Base-by-base conservation (phyloP, 2,113 vertebrate genomes). In the Mirza zaza region DNA sequence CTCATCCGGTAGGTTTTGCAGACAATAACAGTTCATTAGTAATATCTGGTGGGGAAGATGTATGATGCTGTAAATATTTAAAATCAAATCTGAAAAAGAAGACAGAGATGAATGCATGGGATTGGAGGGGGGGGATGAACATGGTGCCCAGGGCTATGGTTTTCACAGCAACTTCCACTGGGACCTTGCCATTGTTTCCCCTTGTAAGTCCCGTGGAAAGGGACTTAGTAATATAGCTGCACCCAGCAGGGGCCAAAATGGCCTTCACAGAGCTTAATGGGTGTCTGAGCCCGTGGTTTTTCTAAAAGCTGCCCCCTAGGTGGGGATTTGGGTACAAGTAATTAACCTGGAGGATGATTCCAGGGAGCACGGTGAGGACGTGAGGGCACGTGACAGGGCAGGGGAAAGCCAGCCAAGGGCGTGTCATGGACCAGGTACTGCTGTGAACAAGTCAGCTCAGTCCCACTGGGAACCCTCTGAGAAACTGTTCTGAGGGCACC, bases 21-120 rank as follows among this genome's bases (percentile, higher is more conserved):
- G 99, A 99, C 99, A 99, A 99, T 99, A 99, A 99, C 99, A 99
- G 99, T 99, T 99, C 99, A 98, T 99, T 99, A 99, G 99, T 99
- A 99, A 99, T 99, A 99, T 99, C 99, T 98, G 99, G 98, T 99
- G 98, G 99, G 98, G 98, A 99, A 99, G 99, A 99, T 99, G 98
- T 99, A 99, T 99, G 99, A 99, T 98, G 99, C 98, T 99, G 99
- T 99, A 99, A 99, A 99, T 99, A 99, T 99, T 99, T 99, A 99
- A 99, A 99, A 99, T 99, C 99, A 99, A 99, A 99, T 99, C 99
- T 99, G 99, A 99, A 99, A 99, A 99, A 99, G 99, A 99, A 99
- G 99, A 99, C 99, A 99, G 98, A 99, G 99, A 99, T 99, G 99
- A 99, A 99, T 99, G 99, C 98, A 4, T 0, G 14, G 61, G 88